Evolutionary conservation across 2,888 invertebrate genomes (phyloP), one percentile per base, ranked within the genome.

Genomic region (Carterocephalus palaemon): DNA sequence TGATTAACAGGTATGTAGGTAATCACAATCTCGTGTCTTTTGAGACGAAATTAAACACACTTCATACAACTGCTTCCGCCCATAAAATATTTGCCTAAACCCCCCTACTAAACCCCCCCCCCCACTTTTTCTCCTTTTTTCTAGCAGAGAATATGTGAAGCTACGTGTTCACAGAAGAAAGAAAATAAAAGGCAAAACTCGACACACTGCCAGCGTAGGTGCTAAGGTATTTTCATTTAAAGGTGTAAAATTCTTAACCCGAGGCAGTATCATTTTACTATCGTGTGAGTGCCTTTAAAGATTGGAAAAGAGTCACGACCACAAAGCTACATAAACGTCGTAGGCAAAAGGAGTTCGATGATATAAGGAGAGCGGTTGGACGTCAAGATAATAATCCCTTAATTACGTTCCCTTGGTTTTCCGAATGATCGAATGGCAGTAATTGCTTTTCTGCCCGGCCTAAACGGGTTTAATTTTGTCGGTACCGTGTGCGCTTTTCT

Each of bases 361-460:
- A 75, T 75, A 74, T 74, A 70, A 69, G 67, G 60, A 65, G 59
- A 67, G 48, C 58, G 54, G 53, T 59, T 53, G 54, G 62, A 65
- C 65, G 62, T 56, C 47, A 56, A 64, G 63, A 71, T 80, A 74
- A 76, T 80, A 73, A 72, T 71, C 64, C 76, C 67, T 75, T 75
- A 79, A 81, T 80, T 75, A 72, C 72, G 67, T 68, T 67, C 64
- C 64, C 60, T 62, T 62, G 69, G 67, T 71, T 73, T 72, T 69
- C 70, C 63, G 64, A 77, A 70, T 74, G 74, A 75, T 77, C 73
- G 73, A 74, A 73, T 69, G 70, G 63, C 69, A 72, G 75, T 81
- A 79, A 84, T 83, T 79, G 76, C 72, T 73, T 75, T 74, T 72
- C 71, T 65, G 71, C 67, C 67, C 31, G 57, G 61, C 56, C 64